phyloP scores from a whole-genome alignment of 2,888 invertebrate species.

The Sturmia bella region DNA sequence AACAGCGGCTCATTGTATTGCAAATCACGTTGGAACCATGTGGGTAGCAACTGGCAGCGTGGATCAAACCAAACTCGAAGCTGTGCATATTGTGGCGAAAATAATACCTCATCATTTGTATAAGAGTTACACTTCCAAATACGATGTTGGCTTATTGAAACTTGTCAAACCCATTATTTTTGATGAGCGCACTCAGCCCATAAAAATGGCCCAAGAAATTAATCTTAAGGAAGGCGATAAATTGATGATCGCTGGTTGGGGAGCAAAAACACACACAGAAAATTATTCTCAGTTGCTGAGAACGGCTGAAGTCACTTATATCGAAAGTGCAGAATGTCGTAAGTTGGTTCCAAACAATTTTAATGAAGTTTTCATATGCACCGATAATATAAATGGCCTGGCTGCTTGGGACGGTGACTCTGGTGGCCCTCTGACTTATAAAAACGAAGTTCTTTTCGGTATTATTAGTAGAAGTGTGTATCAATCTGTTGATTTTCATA shows the following conservation, averaged over 20 bases:
- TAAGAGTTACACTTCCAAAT: background rate
- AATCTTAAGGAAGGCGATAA: background rate
- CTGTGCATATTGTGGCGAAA: background rate
- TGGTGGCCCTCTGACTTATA: background rate
- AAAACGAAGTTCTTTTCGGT: background rate
- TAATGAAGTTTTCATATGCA: background rate
- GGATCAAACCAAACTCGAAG: background rate
- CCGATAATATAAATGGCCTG: background rate
- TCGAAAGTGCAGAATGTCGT: background rate
- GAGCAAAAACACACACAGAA: background rate
- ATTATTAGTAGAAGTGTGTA: background rate
- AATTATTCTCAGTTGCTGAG: background rate
- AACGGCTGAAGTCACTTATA: background rate
- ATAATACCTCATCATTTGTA: background rate
- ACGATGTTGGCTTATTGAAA: constrained; percentile 1
- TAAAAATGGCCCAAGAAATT: background rate
- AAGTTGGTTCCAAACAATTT: background rate
- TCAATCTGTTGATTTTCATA: background rate
- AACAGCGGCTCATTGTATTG: background rate
- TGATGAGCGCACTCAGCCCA: background rate
- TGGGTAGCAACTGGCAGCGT: background rate
- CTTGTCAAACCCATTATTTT: background rate
- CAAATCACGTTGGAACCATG: background rate
- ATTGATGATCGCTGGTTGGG: background rate
- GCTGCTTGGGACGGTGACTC: background rate